A percentile compares a stretch with the other conserved stretches of the same genome.
Evolutionary conservation across 2,888 invertebrate species (phyloP).

Genomic region (Coleophora deauratella): DNA sequence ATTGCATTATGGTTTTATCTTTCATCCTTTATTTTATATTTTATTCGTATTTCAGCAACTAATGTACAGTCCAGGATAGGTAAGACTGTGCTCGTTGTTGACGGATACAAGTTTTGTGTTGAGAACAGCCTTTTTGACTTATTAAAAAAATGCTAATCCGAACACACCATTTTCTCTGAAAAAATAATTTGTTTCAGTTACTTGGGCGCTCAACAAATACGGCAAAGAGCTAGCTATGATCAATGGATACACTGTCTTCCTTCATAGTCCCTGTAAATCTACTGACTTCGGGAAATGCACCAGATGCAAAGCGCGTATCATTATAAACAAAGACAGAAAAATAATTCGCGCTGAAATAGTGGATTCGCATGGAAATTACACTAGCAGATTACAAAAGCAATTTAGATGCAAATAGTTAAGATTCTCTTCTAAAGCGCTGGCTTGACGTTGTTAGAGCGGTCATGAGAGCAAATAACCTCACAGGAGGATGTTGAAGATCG

Average conservation of each 20-base stretch:
- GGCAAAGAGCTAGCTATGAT: not conserved
- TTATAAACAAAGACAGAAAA: not conserved
- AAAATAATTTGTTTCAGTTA: too few species aligned
- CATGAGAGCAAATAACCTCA: too few species aligned
- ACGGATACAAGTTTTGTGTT: conserved; percentile 17
- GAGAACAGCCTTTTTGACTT: too few species aligned
- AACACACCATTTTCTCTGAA: too few species aligned
- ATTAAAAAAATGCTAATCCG: too few species aligned
- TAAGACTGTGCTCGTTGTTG: conserved; percentile 14
- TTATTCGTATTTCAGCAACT: conserved; percentile 17
- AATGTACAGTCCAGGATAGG: conserved; percentile 14
- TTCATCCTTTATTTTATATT: too few species aligned
- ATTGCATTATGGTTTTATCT: too few species aligned
- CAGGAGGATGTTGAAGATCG: too few species aligned
- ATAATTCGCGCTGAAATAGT: not conserved
- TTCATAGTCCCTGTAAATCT: not conserved
- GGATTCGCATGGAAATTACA: not conserved
- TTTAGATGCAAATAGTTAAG: too few species aligned
- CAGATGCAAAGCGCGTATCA: conserved; percentile 4
- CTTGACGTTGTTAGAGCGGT: too few species aligned
- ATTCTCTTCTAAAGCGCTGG: too few species aligned
- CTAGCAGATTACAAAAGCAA: too few species aligned
- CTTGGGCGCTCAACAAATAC: not conserved
- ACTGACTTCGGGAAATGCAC: not conserved
- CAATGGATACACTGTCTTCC: not conserved